Base-by-base conservation (phyloP, 1,140 invertebrate genomes). In the Cydia amplana region DNA sequence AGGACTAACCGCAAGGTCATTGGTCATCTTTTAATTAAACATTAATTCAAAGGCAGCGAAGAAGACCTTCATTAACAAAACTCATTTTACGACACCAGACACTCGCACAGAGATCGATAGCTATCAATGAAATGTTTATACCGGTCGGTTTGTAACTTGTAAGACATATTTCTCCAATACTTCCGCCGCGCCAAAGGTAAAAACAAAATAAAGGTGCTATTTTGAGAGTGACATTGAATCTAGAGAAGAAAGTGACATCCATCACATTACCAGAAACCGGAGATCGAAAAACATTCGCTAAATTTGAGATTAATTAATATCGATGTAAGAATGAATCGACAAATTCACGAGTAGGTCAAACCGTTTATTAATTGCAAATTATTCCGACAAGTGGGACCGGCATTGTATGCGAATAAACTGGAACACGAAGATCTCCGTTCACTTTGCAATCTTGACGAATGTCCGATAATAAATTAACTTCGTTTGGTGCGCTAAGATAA, bases 341-440 rank as follows among this genome's bases (percentile, higher is more conserved):
- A 86, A 74, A 85, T 87, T 79, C 76, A 84, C 85, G 4, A 87
- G 83, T 92, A 80, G 90, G 90, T 91, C 89, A 87, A 76, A 79
- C 77, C 80, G 76, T 87, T 88, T 88, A 87, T 89, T 91, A 89
- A 91, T 90, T 88, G 86, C 85, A 82, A 87, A 90, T 87, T 83
- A 79, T 78, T 81, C 85, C 83, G 79, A 84, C 84, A 85, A 88
- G 83, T 89, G 81, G 83, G 81, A 79, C 78, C 81, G 78, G 82
- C 82, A 89, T 91, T 91, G 89, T 91, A 76, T 77, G 83, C 82
- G 84, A 87, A 85, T 84, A 83, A 87, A 86, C 78, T 88, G 83
- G 84, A 82, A 85, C 85, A 87, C 82, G 81, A 80, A 36, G 82
- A 85, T 85, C 83, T 86, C 85, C 88, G 82, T 88, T 90, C 88